phyloP scores from a whole-genome alignment of 2,888 invertebrate genomes.

The Brachypalpus laphriformis region DNA sequence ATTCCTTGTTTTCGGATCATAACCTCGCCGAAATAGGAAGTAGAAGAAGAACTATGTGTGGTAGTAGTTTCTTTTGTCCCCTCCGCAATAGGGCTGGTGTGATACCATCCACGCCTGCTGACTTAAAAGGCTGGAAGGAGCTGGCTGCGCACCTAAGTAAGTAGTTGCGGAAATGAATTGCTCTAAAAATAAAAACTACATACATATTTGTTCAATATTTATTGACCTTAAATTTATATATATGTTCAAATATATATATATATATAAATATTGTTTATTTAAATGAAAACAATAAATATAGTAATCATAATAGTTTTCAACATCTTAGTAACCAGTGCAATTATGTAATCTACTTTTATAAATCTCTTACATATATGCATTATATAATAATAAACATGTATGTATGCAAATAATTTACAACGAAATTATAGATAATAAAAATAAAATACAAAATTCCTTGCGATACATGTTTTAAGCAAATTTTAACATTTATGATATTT shows the following conservation, averaged over 20 bases:
- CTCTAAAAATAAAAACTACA: not conserved
- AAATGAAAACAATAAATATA: conserved; percentile 65
- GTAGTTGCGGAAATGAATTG: too few relatives aligned
- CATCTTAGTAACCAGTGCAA: conserved; percentile 71
- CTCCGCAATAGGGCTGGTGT: too few relatives aligned
- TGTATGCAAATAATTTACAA: conserved; percentile 3
- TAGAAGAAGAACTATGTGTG: too few relatives aligned
- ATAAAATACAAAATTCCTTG: not conserved
- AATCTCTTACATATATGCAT: conserved; percentile 49
- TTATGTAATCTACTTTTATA: conserved; percentile 56
- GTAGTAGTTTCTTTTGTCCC: too few relatives aligned
- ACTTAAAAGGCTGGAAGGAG: too few relatives aligned
- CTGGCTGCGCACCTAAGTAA: too few relatives aligned
- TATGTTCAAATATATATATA: conserved; percentile 48
- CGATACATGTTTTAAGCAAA: conserved; percentile 49
- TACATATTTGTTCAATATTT: conserved; percentile 47
- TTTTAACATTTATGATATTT: not conserved
- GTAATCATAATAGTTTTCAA: conserved; percentile 68
- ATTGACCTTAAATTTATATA: conserved; percentile 61
- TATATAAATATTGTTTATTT: conserved; percentile 53
- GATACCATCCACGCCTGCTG: too few relatives aligned
- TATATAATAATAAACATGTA: conserved; percentile 14
- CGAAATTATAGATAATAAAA: not conserved
- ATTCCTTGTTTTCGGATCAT: too few relatives aligned
- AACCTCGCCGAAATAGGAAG: too few relatives aligned